Conservation (phyloP, 2,888 invertebrate genomes). For the Gymnoscelis rufifasciata region DNA sequence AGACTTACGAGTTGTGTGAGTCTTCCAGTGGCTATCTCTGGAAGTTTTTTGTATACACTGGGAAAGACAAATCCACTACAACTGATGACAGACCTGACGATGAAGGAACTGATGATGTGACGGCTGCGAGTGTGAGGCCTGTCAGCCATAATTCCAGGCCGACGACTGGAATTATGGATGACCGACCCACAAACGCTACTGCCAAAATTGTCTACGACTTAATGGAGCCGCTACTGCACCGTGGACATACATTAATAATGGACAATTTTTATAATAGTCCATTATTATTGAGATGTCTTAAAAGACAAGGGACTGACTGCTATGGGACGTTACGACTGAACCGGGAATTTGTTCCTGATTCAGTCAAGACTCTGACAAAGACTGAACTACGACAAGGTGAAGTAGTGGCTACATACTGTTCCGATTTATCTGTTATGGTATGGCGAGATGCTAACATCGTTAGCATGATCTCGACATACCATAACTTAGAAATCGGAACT, state of each 20-base stretch:
- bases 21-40: constrained; percentile 7
- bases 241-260: constrained; percentile 17
- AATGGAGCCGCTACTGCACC: constrained; percentile 8
- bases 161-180: not conserved
- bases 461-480: constrained; percentile 30
- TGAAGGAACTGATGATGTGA: not conserved
- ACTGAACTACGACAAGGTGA: constrained; percentile 20
- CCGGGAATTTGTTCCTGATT: too few relatives aligned
- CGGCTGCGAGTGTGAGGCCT: not conserved
- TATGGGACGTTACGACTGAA: too few relatives aligned
- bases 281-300: constrained; percentile 10
- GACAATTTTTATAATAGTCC: too few relatives aligned
- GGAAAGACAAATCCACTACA: not conserved
- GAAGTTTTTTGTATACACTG: too few relatives aligned
- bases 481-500: constrained; percentile 14
- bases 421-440: too few relatives aligned
- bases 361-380: constrained; percentile 15
- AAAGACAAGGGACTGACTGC: constrained; percentile 17
- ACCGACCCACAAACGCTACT: constrained; percentile 2
- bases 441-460: constrained; percentile 36
- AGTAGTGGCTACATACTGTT: constrained; percentile 13
- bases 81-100: not conserved
- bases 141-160: not conserved
- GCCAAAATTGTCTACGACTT: constrained; percentile 3
- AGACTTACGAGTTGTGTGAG: constrained; percentile 9